Evolutionary conservation across 2,888 invertebrate species (phyloP), one percentile per base, ranked within the genome.

Genomic region (Baccha elongata): DNA sequence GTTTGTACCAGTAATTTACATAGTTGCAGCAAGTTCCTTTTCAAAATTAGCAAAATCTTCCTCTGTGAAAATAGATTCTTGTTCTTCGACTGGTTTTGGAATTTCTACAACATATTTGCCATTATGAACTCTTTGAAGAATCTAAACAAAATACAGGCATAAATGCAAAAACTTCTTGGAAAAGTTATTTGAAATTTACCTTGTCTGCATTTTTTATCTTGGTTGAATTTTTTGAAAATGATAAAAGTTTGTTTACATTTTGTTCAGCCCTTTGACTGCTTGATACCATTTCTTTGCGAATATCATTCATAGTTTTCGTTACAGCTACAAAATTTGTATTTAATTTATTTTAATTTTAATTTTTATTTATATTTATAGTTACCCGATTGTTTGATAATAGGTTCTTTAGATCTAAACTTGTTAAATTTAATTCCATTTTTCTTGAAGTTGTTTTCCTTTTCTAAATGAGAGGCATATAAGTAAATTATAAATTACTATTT

Each of bases 11-110:
- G 2, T 4, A 35, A 13, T 23, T 35, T 37, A 42, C 11, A 72
- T 44, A 40, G 55, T 81, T 11, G 40, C n/a, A 2, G 53, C 83
- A 2, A 83, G 37, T n/a, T 83, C 83, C 21, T 68, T 78, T 44
- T 76, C 83, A 32, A 83, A 83, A 1, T 62, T 72, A 0, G 72
- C 78, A 15, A 83, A 83, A 19, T 83, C 83, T 35, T 76, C 78
- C 21, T 83, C 83, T 3, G 83, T 83, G 40, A 72, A 83, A 11
- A 76, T n/a, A 1, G 83, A 83, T 44, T 83, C 78, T 23, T 64
- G 53, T 19, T 60, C 48, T 10, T 17, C 72, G 7, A 37, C 75
- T 0, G 52, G 46, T 40, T 76, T 17, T 13, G 19, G 40, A 17
- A 62, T 58, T 11, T 72, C 55, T 3, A 78, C 32, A 17, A 64